Percentiles rank a stretch among this genome's conserved stretches.
phyloP scores from a whole-genome alignment of 2,113 vertebrate genomes.

The Spermophilus dauricus region DNA sequence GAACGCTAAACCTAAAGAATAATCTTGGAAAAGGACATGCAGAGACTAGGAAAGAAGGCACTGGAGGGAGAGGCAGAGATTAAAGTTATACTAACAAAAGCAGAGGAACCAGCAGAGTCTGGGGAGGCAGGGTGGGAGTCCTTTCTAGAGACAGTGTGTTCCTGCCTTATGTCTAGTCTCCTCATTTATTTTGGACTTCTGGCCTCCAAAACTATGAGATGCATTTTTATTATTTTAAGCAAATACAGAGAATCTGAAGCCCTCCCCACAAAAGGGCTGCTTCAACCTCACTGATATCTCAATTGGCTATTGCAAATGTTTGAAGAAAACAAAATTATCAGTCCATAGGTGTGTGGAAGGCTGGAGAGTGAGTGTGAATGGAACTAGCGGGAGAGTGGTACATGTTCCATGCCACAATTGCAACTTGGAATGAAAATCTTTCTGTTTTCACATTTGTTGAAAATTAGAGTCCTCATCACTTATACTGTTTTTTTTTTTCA shows the following conservation, averaged over 20 bases:
- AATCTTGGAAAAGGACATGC: neutral
- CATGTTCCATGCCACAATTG: neutral
- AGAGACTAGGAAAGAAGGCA: neutral
- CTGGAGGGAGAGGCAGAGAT: neutral
- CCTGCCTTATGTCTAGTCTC: too few species aligned
- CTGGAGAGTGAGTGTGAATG: neutral
- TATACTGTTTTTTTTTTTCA: neutral
- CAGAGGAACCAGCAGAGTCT: neutral
- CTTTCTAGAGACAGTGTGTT: neutral
- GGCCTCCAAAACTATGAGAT: neutral
- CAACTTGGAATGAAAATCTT: neutral
- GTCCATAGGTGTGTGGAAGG: accelerated
- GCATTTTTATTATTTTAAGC: neutral
- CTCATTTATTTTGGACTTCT: neutral
- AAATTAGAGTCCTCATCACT: neutral
- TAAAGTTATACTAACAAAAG: neutral
- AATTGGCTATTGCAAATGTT: neutral
- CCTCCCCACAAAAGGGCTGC: too few species aligned
- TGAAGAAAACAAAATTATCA: neutral
- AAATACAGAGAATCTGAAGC: neutral
- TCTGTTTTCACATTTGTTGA: neutral
- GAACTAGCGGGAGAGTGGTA: too few species aligned
- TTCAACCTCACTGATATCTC: neutral
- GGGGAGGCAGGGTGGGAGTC: neutral
- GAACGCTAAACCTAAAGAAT: neutral